Conservation (phyloP, 2,797 vertebrate genomes). For the Novumbra hubbsi region DNA sequence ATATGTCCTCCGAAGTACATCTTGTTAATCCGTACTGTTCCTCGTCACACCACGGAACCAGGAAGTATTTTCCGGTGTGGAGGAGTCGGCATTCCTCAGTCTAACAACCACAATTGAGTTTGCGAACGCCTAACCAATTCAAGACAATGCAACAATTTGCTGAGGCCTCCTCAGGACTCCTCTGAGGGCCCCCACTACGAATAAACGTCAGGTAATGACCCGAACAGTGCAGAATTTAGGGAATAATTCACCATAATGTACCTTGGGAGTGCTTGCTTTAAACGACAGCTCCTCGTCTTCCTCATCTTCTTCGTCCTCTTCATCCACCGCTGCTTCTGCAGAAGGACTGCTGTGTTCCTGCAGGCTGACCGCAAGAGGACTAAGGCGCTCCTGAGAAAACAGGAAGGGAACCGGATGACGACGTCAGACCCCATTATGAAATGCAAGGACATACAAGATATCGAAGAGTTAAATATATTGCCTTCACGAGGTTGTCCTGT, state of each 20-base stretch:
- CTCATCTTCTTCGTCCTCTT: slow-evolving; percentile 51
- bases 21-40: no score
- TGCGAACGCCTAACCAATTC: no score
- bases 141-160: no score
- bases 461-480: slow-evolving; percentile 23
- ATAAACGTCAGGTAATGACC: no score
- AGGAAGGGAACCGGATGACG: not conserved
- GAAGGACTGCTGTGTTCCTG: slow-evolving; percentile 49
- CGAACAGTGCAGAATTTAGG: not conserved
- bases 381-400: slow-evolving; percentile 38
- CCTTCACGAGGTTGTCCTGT: slow-evolving; percentile 48
- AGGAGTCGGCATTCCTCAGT: no score
- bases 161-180: no score
- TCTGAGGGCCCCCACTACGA: no score
- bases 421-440: not conserved
- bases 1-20: no score
- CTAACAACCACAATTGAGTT: no score
- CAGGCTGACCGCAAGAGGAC: slow-evolving; percentile 13
- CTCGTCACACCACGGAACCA: no score
- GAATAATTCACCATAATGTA: slow-evolving; percentile 26
- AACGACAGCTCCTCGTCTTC: slow-evolving; percentile 55
- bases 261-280: slow-evolving; percentile 61
- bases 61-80: no score
- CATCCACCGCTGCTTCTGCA: slow-evolving; percentile 43
- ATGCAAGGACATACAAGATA: slow-evolving; percentile 1